Evolutionary conservation across 2,797 vertebrate genomes (phyloP).

Genomic region (Acanthornis magna): DNA sequence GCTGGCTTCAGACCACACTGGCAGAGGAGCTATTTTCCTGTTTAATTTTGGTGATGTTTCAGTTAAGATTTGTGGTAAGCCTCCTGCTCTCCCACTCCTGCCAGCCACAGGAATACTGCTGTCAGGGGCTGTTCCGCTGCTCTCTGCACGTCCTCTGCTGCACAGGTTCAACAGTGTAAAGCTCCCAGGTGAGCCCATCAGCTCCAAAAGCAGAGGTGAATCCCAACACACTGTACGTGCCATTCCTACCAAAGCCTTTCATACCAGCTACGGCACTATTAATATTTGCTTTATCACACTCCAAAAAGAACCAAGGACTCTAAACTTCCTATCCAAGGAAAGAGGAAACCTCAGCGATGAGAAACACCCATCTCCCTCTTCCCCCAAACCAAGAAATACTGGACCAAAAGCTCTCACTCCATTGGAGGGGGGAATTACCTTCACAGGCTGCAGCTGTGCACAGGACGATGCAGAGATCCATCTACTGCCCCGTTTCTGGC

Average conservation of each 20-base stretch:
- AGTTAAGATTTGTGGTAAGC: neutral
- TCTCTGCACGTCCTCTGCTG: neutral
- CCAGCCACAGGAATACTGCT: neutral
- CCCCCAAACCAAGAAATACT: neutral
- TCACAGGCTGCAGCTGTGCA: neutral
- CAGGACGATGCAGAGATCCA: neutral
- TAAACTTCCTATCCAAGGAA: neutral
- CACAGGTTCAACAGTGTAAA: neutral
- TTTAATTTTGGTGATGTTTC: neutral
- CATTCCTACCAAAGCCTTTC: neutral
- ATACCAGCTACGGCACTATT: neutral
- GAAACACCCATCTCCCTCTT: neutral
- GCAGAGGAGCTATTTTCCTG: neutral
- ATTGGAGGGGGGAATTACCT: neutral
- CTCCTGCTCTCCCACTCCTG: neutral
- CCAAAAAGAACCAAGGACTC: neutral
- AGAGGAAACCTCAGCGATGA: neutral
- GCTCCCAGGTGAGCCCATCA: neutral
- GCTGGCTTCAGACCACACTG: neutral
- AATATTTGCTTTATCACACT: neutral
- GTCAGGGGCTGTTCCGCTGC: fast-evolving
- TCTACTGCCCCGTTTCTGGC: neutral
- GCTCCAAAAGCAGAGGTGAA: neutral
- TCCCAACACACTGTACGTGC: neutral
- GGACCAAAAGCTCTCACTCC: neutral